Evolutionary conservation across 2,888 invertebrate genomes (phyloP), one percentile per base, ranked within the genome.

Genomic region (Drosophila siamana): DNA sequence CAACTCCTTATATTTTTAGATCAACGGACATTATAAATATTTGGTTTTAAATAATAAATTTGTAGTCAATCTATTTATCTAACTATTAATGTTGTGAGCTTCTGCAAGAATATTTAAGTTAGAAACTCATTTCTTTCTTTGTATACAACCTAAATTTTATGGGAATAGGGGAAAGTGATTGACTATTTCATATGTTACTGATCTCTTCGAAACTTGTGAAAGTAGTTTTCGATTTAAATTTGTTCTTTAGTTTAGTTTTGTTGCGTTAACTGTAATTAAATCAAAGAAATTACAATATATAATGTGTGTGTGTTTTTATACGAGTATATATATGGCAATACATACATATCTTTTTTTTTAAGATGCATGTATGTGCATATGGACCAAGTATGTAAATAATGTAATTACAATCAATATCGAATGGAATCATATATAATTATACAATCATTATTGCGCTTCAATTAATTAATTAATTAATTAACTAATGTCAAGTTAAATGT

Each of bases 331-430:
- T 46, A 41, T 48, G 51, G 13, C 28, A 43, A 43, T 47, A 63
- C 36, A 56, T 40, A 44, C 19, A 36, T 28, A 47, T 40, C 28
- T 41, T 8, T 47, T 38, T 24, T 4, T 26, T 38, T 55, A 51
- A 46, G 16, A 61, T 24, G 50, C 24, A 69, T 48, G 28, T 38
- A 40, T 55, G 19, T 50, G 40, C 41, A 28, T 48, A 41, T 56
- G 19, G 44, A 26, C 67, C 69, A 79, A 66, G 57, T 79, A 54
- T 66, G 57, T 68, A 85, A 85, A 85, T 76, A 76, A 61, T 33
- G 65, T 74, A 82, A 82, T 80, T 86, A 86, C 86, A 84, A 79
- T 86, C 40, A 86, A 86, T 86, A 78, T 82, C 70, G 77, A 83
- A 88, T 76, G 75, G 75, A 73, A 78, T 79, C 33, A 33, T 59